phyloP scores from a whole-genome alignment of 2,797 vertebrate species.

The Sebastes minor region DNA sequence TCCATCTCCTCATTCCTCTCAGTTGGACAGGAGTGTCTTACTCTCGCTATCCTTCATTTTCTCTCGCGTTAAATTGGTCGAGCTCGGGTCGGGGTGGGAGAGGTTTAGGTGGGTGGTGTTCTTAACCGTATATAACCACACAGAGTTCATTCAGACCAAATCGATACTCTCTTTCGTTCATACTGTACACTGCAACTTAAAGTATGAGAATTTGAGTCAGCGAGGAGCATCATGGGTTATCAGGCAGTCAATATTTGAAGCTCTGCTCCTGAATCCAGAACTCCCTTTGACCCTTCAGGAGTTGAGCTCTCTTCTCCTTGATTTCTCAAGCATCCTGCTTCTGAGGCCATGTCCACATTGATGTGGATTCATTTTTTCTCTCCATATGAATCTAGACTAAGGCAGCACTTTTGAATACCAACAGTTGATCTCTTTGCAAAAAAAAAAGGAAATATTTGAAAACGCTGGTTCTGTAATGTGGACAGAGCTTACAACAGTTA shows the following conservation, averaged over 20 bases:
- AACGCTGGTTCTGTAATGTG: not conserved
- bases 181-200: constrained; percentile 54
- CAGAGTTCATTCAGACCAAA: constrained; percentile 55
- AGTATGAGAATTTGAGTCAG: constrained; percentile 64
- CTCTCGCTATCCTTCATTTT: constrained; percentile 38
- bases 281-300: constrained; percentile 43
- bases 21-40: constrained; percentile 41
- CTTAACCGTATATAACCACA: constrained; percentile 32
- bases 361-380: constrained; percentile 9
- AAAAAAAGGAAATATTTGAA: not conserved
- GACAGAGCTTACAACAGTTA: not conserved
- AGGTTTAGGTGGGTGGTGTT: constrained; percentile 37
- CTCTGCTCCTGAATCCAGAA: constrained; percentile 59
- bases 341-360: constrained; percentile 11
- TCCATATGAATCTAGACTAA: not conserved
- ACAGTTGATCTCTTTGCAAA: not conserved
- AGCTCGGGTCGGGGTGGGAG: not conserved
- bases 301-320: constrained; percentile 28
- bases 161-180: constrained; percentile 51
- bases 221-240: constrained; percentile 61
- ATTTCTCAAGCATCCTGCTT: constrained; percentile 41
- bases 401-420: not conserved
- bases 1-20: constrained; percentile 41
- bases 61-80: constrained; percentile 16
- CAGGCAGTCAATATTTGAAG: constrained; percentile 58